Evolutionary conservation across 2,797 vertebrate species (phyloP).

Genomic region (Gymnoscopelus microlampas): DNA sequence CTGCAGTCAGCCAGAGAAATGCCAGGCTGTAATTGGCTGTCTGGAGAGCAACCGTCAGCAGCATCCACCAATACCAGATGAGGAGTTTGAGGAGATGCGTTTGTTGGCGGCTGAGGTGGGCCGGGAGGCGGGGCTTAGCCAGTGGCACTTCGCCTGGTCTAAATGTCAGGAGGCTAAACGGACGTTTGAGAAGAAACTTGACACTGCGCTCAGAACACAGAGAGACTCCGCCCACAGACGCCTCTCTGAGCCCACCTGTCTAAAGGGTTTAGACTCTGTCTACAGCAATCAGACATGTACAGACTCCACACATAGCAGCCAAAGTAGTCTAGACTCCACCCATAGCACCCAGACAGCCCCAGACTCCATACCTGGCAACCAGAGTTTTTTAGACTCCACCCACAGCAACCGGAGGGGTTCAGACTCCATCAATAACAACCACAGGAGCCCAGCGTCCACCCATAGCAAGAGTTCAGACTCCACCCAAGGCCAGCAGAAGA

Average conservation of each 20-base stretch:
- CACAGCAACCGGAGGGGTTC: slow-evolving; percentile 64
- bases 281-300: too few species aligned
- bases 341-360: slow-evolving; percentile 55
- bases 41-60: slow-evolving; percentile 85
- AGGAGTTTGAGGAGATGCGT: slow-evolving; percentile 90
- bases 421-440: slow-evolving; percentile 65
- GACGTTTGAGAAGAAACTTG: slow-evolving; percentile 90
- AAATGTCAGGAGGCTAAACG: slow-evolving; percentile 90
- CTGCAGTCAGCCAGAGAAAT: slow-evolving; percentile 77
- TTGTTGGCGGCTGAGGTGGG: slow-evolving; percentile 85
- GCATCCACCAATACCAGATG: slow-evolving; percentile 84
- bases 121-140: slow-evolving; percentile 86
- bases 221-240: slow-evolving; percentile 56
- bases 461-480: slow-evolving; percentile 34
- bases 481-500: slow-evolving; percentile 59
- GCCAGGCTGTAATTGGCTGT: slow-evolving; percentile 77
- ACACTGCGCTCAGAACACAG: slow-evolving; percentile 78
- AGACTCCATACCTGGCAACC: too few species aligned
- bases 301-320: slow-evolving; percentile 65
- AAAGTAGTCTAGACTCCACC: slow-evolving; percentile 48
- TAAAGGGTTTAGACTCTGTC: slow-evolving; percentile 30
- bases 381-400: slow-evolving; percentile 33
- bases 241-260: slow-evolving; percentile 60
- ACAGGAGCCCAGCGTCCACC: slow-evolving; percentile 23
- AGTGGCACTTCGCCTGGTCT: slow-evolving; percentile 90